Evolutionary conservation across 2,113 vertebrate species (phyloP), one percentile per base, ranked within the genome.

Genomic region (Dipodomys stephensi): DNA sequence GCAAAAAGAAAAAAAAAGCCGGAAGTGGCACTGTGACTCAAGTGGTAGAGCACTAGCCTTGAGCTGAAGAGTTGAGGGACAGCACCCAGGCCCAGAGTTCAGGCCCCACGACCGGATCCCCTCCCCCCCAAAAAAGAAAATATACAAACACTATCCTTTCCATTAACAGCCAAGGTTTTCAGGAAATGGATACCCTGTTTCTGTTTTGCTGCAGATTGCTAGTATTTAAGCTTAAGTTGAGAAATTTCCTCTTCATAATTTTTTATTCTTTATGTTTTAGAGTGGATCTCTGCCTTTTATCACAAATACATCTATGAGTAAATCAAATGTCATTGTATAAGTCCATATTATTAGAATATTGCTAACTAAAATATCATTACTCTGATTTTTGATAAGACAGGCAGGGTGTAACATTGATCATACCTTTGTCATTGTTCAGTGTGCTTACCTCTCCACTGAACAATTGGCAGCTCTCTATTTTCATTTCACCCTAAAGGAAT

Each of bases 151-250:
- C 2, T 7, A 83, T 92, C 44, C 23, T n/a, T 87, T 73, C 27
- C 11, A 22, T 82, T 35, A 91, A 68, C 23, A 89, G n/a, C 71
- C 90, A 60, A 71, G 30, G n/a, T 92, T 91, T 92, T 94, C 64
- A 87, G 78, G 74, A 93, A 39, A 39, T 39, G 4, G 35, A 39
- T 39, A 39, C 39, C 39, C 39, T 39, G 39, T 39, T 39, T 39
- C 92, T 91, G 64, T 87, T 85, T 76, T 68, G 57, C 20, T 90
- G 0, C 23, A 57, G 49, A 49, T 60, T 67, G 72, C 80, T 92
- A 88, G 71, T 57, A 80, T 80, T 92, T 91, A 79, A 82, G n/a
- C 44, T 91, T 85, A 90, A 79, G 71, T 87, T 94, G 32, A 83
- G 44, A 81, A 88, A 92, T 91, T 95, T 94, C 49, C 49, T 53